These are phyloP conservation scores for Tethea ocularis DNA, from an alignment of 2,888 invertebrate species.

Conservation along the genomic window DNA sequence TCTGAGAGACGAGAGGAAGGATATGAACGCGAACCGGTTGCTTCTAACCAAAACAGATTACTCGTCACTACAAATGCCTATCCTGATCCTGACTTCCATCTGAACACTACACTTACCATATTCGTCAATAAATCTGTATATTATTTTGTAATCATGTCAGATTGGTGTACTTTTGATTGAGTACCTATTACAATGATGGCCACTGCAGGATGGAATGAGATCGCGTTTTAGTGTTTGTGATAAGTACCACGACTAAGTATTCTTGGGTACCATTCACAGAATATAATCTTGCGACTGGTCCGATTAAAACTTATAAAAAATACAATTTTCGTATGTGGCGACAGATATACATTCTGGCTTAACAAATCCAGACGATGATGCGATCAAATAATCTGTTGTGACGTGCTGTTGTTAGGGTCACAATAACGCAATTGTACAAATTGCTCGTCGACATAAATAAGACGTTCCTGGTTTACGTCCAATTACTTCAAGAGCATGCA, in stretches of 20 bases:
- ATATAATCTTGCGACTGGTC: too few relatives aligned
- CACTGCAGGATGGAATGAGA: too few relatives aligned
- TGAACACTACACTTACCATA: neutral
- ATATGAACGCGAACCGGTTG: neutral
- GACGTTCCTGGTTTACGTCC: neutral
- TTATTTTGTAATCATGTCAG: neutral
- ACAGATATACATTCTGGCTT: neutral
- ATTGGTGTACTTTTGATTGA: neutral
- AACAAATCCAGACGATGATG: neutral
- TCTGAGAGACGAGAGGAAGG: neutral
- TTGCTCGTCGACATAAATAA: neutral
- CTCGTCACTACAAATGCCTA: neutral
- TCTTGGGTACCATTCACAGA: too few relatives aligned
- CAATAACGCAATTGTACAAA: neutral
- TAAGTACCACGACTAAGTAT: too few relatives aligned
- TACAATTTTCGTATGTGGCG: too few relatives aligned
- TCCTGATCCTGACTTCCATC: neutral
- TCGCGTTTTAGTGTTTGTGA: too few relatives aligned
- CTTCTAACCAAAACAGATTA: neutral
- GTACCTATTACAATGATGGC: too few relatives aligned
- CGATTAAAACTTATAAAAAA: too few relatives aligned
- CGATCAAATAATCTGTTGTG: neutral
- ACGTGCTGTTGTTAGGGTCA: neutral
- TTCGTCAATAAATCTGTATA: too few relatives aligned
- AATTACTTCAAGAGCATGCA: conserved; percentile 10